These are phyloP conservation scores for Allolobophora icterica DNA, from an alignment of 2,888 invertebrate species.

Conservation along the genomic window DNA sequence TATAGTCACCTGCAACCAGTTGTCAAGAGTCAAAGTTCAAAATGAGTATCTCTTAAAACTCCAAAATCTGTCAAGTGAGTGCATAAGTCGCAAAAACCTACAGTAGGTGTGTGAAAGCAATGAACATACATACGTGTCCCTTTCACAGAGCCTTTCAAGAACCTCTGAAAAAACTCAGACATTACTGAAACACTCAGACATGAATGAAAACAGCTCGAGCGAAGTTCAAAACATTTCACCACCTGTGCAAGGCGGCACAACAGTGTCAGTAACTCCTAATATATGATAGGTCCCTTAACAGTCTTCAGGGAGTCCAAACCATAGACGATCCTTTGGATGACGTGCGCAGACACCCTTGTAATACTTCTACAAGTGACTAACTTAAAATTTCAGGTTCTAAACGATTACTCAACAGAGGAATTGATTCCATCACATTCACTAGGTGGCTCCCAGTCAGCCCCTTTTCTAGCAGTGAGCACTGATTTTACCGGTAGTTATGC, in stretches of 20 bases:
- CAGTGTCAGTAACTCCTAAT: neutral
- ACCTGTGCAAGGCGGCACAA: neutral
- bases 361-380: neutral
- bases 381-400: no score
- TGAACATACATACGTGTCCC: neutral
- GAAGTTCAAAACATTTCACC: neutral
- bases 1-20: neutral
- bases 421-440: no score
- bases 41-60: neutral
- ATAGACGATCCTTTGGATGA: neutral
- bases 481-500: neutral
- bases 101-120: neutral
- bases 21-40: neutral
- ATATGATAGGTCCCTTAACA: neutral
- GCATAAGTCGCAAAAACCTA: neutral
- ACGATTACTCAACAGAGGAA: no score
- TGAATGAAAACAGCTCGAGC: neutral
- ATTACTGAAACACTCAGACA: neutral
- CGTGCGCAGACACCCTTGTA: neutral
- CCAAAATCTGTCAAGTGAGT: neutral
- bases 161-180: neutral
- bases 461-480: neutral
- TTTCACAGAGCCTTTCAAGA: neutral
- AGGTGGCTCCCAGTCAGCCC: neutral
- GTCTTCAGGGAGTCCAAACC: neutral